Evolutionary conservation across 2,797 vertebrate genomes (phyloP).

Genomic region (Dryobates pubescens): DNA sequence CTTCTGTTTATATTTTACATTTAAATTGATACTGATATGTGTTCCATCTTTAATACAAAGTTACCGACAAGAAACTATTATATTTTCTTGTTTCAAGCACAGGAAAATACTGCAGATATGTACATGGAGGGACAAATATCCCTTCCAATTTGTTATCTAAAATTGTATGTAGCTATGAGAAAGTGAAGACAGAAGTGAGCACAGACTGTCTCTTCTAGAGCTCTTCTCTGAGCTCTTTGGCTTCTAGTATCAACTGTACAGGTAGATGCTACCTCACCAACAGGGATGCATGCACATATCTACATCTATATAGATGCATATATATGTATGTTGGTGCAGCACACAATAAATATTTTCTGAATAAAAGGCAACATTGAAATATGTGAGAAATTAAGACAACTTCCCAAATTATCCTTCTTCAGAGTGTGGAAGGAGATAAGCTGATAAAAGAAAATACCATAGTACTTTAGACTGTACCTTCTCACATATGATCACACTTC

Average conservation of each 20-base stretch:
- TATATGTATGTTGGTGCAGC: not conserved
- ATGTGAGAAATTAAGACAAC: not conserved
- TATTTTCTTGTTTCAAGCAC: not conserved
- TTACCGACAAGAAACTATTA: not conserved
- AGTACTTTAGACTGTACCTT: not conserved
- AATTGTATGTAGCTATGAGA: rapidly evolving
- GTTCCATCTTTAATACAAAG: not conserved
- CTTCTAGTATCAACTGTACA: not conserved
- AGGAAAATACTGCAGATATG: not conserved
- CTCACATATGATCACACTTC: not conserved
- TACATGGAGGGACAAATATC: not conserved
- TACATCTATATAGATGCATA: not conserved
- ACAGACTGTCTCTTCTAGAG: no score
- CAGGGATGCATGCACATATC: not conserved
- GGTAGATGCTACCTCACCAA: not conserved
- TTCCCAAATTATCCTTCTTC: not conserved
- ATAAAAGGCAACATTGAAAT: not conserved
- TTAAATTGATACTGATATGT: not conserved
- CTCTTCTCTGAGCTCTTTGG: not conserved
- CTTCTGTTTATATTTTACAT: not conserved
- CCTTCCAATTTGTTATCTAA: not conserved
- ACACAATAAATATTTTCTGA: not conserved
- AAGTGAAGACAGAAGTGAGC: not conserved
- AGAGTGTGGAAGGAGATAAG: not conserved
- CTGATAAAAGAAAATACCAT: not conserved